These are phyloP conservation scores for Pseudobourletiella spinata DNA, from an alignment of 1,140 invertebrate species.

Conservation along the genomic window DNA sequence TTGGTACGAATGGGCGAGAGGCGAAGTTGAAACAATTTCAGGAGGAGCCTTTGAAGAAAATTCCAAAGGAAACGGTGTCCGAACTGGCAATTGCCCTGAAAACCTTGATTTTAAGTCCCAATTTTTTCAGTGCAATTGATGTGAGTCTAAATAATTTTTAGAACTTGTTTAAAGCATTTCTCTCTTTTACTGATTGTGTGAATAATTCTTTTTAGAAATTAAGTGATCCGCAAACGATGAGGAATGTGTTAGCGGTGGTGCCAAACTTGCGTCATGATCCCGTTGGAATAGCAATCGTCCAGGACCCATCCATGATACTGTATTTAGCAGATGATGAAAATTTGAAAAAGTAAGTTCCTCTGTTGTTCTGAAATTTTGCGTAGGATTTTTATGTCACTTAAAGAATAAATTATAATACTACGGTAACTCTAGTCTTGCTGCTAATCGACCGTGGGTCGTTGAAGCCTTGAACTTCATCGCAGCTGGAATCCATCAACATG, in stretches of 20 bases:
- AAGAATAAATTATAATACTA: slow-evolving; percentile 1
- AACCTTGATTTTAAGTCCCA: slow-evolving; percentile 18
- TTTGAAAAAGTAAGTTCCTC: slow-evolving; percentile 19
- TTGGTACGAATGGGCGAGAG: background rate
- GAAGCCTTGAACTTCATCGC: slow-evolving; percentile 30
- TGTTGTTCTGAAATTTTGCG: background rate
- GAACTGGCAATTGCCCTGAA: slow-evolving; percentile 11
- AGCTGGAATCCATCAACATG: slow-evolving; percentile 20
- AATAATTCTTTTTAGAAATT: slow-evolving; percentile 9
- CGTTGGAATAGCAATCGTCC: slow-evolving; percentile 23
- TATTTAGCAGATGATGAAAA: slow-evolving; percentile 15
- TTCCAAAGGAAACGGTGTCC: slow-evolving; percentile 8
- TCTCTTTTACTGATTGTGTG: background rate
- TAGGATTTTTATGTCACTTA: background rate
- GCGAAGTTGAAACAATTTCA: background rate
- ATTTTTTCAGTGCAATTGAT: slow-evolving; percentile 14
- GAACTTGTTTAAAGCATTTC: background rate
- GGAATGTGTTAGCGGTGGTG: slow-evolving; percentile 19
- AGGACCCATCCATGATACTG: slow-evolving; percentile 18
- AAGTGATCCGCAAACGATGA: slow-evolving; percentile 15
- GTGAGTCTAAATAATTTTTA: slow-evolving; percentile 1
- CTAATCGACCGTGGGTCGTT: slow-evolving; percentile 25
- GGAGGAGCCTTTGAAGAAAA: background rate
- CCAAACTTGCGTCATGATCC: slow-evolving; percentile 21
- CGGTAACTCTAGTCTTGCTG: slow-evolving; percentile 22